A percentile compares a stretch with the other conserved stretches of the same genome.
phyloP scores from a whole-genome alignment of 2,797 vertebrate species.

The Synanceia verrucosa region DNA sequence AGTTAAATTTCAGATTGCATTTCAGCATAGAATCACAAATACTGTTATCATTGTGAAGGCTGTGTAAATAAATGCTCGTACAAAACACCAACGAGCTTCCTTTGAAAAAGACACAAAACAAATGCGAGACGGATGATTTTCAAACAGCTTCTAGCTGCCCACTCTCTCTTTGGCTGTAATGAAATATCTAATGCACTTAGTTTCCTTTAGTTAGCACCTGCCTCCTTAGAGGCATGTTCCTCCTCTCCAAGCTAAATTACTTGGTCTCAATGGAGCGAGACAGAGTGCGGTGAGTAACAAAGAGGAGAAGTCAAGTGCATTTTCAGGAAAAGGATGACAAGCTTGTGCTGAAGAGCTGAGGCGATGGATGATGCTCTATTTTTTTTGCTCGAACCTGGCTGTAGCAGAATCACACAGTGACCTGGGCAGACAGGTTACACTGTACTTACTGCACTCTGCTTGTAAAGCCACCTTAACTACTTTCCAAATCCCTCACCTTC shows the following conservation, averaged over 20 bases:
- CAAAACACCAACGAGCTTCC: conserved; percentile 33
- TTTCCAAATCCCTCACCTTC: conserved; percentile 39
- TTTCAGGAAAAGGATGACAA: conserved; percentile 56
- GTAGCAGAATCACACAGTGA: conserved; percentile 5
- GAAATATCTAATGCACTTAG: conserved; percentile 73
- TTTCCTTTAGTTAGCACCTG: conserved; percentile 72
- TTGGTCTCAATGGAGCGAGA: conserved; percentile 66
- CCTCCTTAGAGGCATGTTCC: conserved; percentile 70
- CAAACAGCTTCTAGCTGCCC: conserved; percentile 49
- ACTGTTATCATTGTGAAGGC: conserved; percentile 47
- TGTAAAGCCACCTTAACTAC: conserved; percentile 42
- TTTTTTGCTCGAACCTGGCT: background rate
- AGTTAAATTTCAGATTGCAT: conserved; percentile 26
- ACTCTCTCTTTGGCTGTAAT: conserved; percentile 54
- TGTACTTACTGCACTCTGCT: background rate
- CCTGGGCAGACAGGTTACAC: conserved; percentile 19
- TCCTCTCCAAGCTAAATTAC: conserved; percentile 68
- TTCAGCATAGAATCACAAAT: conserved; percentile 49
- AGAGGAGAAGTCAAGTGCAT: conserved; percentile 56
- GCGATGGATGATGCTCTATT: conserved; percentile 22
- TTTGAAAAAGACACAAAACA: conserved; percentile 48
- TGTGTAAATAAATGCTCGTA: conserved; percentile 36
- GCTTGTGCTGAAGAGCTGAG: conserved; percentile 34
- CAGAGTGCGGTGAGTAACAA: conserved; percentile 57
- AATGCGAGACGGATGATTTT: conserved; percentile 31